Evolutionary conservation across 2,888 invertebrate species (phyloP), one percentile per base, ranked within the genome.

Genomic region (Troides oblongomaculatus): DNA sequence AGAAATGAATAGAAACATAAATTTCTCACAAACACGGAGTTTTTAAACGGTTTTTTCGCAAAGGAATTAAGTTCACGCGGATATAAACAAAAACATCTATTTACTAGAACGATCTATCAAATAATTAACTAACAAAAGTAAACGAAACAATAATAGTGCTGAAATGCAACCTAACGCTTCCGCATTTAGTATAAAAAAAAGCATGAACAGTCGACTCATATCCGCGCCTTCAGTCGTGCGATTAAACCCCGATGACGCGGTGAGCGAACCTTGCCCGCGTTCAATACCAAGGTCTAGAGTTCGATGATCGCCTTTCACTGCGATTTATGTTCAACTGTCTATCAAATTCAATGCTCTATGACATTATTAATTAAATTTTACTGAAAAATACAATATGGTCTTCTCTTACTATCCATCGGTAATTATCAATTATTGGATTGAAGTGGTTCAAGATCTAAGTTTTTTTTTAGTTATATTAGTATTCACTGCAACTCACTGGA

Each of bases 251-350:
- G 71, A 72, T 69, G 73, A 74, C 75, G 72, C 76, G 74, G 77
- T 77, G 78, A 79, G 76, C 74, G 79, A 81, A 75, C 87, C 89
- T 87, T 77, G 85, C 71, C 79, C 82, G 82, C 81, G 87, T 83
- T 88, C 90, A 90, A 80, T 86, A 89, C 76, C 91, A 90, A 92
- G 91, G 91, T 77, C 82, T 73, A 76, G 70, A 83, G 91, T 90
- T 91, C 91, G 90, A 87, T 85, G 90, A 77, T 84, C 90, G 93
- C 95, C 79, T 87, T 89, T 89, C 95, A 80, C 84, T 77, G 66
- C 36, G 53, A 59, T 58, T 68, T 59, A 59, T 58, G 21, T 50
- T 18, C 50, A 59, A 68, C 50, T 59, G 30, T 63, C 58, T 58
- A 58, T 14, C 57, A 58, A 7, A 58, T 58, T 58, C n/a, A 23